Conservation (phyloP, 2,797 vertebrate genomes). For the Phrynocephalus forsythii region DNA sequence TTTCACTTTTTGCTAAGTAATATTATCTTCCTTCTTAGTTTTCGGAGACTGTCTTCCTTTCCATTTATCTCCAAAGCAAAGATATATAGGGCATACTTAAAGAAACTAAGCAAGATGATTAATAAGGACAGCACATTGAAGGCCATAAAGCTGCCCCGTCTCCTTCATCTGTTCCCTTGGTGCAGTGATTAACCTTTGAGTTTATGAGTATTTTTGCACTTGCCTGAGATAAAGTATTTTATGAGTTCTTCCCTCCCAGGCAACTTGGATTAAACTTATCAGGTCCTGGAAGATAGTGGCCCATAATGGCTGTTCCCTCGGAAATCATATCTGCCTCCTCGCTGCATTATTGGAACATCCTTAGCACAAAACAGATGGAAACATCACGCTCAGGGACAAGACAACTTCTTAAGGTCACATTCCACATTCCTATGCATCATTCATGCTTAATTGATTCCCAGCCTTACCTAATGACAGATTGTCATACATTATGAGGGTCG, state of each 20-base stretch:
- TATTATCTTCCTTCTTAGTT: slow-evolving; percentile 47
- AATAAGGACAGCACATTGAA: slow-evolving; percentile 75
- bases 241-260: slow-evolving; percentile 81
- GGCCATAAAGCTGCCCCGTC: slow-evolving; percentile 77
- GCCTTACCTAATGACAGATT: slow-evolving; percentile 72
- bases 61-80: slow-evolving; percentile 68
- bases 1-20: slow-evolving; percentile 12
- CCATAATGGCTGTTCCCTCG: slow-evolving; percentile 69
- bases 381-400: slow-evolving; percentile 71
- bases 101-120: slow-evolving; percentile 73
- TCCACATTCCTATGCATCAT: slow-evolving; percentile 72
- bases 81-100: slow-evolving; percentile 68
- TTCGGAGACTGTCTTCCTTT: slow-evolving; percentile 54
- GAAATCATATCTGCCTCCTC: slow-evolving; percentile 72
- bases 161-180: slow-evolving; percentile 80
- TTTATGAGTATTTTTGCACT: slow-evolving; percentile 83
- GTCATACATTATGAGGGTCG: slow-evolving; percentile 62
- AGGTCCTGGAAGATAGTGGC: slow-evolving; percentile 72
- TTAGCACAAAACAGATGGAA: slow-evolving; percentile 76
- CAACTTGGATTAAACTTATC: slow-evolving; percentile 81
- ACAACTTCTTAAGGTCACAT: slow-evolving; percentile 79
- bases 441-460: slow-evolving; percentile 77
- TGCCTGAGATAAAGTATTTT: slow-evolving; percentile 82
- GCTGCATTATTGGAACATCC: slow-evolving; percentile 64
- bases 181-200: slow-evolving; percentile 84